Conservation (phyloP, 2,888 invertebrate species). For the Linyphia triangularis region DNA sequence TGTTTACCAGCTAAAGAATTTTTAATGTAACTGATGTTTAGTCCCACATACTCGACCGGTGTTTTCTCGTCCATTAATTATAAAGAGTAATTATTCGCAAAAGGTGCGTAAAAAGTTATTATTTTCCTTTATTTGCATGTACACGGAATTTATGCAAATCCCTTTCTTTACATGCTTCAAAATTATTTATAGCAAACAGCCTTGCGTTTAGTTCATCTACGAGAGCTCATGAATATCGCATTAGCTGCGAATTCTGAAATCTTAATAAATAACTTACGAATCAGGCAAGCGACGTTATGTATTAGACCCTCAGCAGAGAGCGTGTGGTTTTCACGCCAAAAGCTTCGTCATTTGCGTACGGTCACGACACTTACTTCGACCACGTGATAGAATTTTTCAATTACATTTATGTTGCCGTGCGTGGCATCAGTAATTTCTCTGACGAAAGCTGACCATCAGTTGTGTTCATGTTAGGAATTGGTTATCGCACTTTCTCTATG, state of each 20-base stretch:
- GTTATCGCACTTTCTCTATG: neutral
- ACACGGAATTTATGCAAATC: neutral
- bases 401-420: constrained; percentile 16
- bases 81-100: neutral
- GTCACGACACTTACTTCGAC: constrained; percentile 4
- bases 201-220: neutral
- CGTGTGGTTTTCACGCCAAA: neutral
- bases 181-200: constrained; percentile 3
- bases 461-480: constrained; percentile 8
- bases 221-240: constrained; percentile 2
- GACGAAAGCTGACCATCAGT: constrained; percentile 19
- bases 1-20: neutral
- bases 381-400: constrained; percentile 32
- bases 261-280: constrained; percentile 35
- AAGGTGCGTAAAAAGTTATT: neutral
- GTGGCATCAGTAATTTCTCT: constrained; percentile 29
- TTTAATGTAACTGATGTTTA: neutral
- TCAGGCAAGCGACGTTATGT: constrained; percentile 1
- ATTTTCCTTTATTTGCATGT: neutral
- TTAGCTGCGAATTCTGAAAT: constrained; percentile 1
- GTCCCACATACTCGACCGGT: neutral
- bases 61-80: neutral
- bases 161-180: neutral
- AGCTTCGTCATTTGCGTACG: neutral
- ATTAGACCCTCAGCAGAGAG: neutral